Conservation (phyloP, 2,113 vertebrate species). For the Alces alces region DNA sequence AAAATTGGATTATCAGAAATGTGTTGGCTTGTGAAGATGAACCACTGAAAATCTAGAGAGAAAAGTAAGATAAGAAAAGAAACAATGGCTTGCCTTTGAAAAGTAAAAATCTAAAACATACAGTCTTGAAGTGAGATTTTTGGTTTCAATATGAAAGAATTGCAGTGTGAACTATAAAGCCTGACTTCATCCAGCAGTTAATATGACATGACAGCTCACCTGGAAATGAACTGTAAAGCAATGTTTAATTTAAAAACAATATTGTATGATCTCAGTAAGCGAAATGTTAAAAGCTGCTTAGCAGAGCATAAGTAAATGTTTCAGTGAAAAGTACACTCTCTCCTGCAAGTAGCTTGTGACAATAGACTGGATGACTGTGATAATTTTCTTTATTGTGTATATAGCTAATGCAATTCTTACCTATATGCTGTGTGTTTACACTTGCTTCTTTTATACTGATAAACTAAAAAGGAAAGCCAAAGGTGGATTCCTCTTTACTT, state of each 20-base stretch:
- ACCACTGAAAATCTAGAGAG: slow-evolving; percentile 1
- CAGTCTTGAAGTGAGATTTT: background rate
- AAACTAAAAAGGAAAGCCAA: background rate
- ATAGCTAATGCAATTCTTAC: background rate
- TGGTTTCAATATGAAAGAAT: slow-evolving; percentile 26
- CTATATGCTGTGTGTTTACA: background rate
- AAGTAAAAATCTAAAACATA: slow-evolving; percentile 18
- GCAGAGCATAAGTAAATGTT: slow-evolving; percentile 18
- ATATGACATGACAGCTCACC: slow-evolving; percentile 42
- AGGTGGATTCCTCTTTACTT: background rate
- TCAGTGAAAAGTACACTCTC: background rate
- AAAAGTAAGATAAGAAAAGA: slow-evolving; percentile 8
- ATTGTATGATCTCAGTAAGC: background rate
- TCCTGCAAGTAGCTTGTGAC: background rate
- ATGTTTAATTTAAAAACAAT: slow-evolving; percentile 34
- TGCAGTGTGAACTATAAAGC: slow-evolving; percentile 4
- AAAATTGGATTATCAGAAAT: slow-evolving; percentile 27
- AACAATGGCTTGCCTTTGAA: slow-evolving; percentile 3
- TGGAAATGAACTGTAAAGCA: slow-evolving; percentile 51
- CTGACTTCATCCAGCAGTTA: slow-evolving; percentile 40
- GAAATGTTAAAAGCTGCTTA: slow-evolving; percentile 22
- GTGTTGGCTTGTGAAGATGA: background rate
- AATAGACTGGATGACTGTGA: background rate
- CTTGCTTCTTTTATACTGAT: slow-evolving; percentile 6
- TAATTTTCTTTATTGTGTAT: background rate